Conservation (phyloP, 2,113 vertebrate genomes). For the Phoxinus phoxinus region DNA sequence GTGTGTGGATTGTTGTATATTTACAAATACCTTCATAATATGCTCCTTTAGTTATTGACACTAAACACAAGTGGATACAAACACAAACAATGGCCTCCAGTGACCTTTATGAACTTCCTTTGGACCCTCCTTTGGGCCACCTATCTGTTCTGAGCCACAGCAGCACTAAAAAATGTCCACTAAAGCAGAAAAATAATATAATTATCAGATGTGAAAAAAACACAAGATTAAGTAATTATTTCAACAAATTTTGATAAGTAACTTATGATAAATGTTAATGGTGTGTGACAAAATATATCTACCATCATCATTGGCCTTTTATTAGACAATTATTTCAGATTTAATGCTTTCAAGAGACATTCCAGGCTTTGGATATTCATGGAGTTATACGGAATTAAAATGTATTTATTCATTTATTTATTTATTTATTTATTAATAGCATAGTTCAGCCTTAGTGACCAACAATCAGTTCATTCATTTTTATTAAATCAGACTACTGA, state of each 20-base stretch:
- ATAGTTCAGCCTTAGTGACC: background rate
- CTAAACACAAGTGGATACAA: background rate
- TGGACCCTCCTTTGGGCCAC: background rate
- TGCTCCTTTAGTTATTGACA: background rate
- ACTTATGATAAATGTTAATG: constrained; percentile 51
- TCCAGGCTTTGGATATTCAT: background rate
- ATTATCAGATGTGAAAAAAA: background rate
- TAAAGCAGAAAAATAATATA: background rate
- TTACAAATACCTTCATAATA: background rate
- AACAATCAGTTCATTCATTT: background rate
- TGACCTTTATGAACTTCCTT: background rate
- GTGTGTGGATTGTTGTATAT: background rate
- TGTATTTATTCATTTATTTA: background rate
- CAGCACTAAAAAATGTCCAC: background rate
- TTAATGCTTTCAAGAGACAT: background rate
- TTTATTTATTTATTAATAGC: background rate
- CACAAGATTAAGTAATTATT: background rate
- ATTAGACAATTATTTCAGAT: constrained; percentile 3
- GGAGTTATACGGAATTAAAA: background rate
- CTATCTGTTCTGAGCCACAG: background rate
- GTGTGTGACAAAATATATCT: constrained; percentile 38
- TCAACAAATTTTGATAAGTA: too few species aligned
- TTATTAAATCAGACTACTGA: background rate
- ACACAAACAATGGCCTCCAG: background rate
- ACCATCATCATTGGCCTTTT: constrained; percentile 14